Percentiles rank a stretch among this genome's conserved stretches.
Conservation (phyloP, 30 jellyfish, hydroid and myxozoan genomes). For the Turritopsis rubra region DNA sequence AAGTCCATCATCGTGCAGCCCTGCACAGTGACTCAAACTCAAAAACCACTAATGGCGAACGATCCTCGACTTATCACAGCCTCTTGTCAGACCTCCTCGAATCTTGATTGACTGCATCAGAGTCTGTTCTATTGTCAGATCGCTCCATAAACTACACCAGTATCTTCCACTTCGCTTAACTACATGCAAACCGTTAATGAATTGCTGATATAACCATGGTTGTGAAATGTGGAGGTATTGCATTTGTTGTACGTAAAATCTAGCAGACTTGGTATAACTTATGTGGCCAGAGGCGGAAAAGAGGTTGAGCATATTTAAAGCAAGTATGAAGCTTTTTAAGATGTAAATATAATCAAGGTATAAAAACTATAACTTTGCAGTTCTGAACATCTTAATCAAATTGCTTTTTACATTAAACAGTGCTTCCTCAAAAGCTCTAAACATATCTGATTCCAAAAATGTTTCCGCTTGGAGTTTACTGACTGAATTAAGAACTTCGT, state of each 20-base stretch:
- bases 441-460: conserved; percentile 7
- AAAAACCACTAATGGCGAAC: neutral
- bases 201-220: neutral
- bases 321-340: neutral
- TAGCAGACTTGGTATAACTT: neutral
- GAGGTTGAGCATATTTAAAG: neutral
- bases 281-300: conserved; percentile 1
- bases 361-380: neutral
- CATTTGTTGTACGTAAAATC: neutral
- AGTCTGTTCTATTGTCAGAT: neutral
- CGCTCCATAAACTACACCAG: neutral
- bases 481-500: neutral
- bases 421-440: conserved; percentile 12
- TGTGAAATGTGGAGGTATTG: neutral
- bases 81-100: neutral
- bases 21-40: neutral
- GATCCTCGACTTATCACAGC: neutral
- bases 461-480: neutral
- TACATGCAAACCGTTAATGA: neutral
- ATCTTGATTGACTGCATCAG: neutral
- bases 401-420: conserved; percentile 1
- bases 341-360: neutral
- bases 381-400: neutral
- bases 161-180: neutral
- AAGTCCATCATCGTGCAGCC: neutral